Base-by-base conservation (phyloP, 2,888 invertebrate genomes). In the Microctonus brassicae region DNA sequence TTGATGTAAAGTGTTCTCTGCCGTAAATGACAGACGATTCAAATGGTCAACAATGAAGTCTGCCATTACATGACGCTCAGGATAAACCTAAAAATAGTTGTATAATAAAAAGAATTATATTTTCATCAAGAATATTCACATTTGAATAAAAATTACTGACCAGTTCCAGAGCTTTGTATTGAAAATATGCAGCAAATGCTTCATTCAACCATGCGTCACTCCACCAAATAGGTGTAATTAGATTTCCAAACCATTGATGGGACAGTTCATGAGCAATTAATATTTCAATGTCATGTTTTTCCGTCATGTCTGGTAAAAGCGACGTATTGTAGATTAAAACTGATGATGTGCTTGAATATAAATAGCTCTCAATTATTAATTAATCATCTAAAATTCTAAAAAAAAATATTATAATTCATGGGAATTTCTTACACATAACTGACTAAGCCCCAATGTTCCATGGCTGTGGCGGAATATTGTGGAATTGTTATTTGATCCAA, bases 371-470 rank as follows among this genome's bases (percentile, higher is more conserved):
- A n/a, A 64, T 26, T n/a, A n/a, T n/a, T n/a, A n/a, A n/a, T n/a
- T n/a, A n/a, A n/a, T n/a, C n/a, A n/a, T n/a, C n/a, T n/a, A n/a
- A n/a, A n/a, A n/a, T n/a, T n/a, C n/a, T n/a, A n/a, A n/a, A n/a
- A n/a, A n/a, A n/a, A n/a, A n/a, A n/a, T n/a, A n/a, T n/a, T n/a
- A n/a, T n/a, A n/a, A n/a, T n/a, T n/a, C n/a, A n/a, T n/a, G n/a
- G n/a, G n/a, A n/a, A n/a, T n/a, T n/a, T 53, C 77, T 78, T 78
- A 91, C 92, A 90, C 90, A 88, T 93, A 95, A 13, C 94, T 94
- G 63, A 95, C 93, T 60, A 96, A 86, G 11, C 96, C 97, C 96
- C 96, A 97, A 84, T 96, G 96, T 86, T 97, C 96, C 95, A 95
- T 96, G 0, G 95, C 96, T 0, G 94, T 94, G 9, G 95, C 94